Evolutionary conservation across 2,888 invertebrate species (phyloP).

Genomic region (Netelia melanura): DNA sequence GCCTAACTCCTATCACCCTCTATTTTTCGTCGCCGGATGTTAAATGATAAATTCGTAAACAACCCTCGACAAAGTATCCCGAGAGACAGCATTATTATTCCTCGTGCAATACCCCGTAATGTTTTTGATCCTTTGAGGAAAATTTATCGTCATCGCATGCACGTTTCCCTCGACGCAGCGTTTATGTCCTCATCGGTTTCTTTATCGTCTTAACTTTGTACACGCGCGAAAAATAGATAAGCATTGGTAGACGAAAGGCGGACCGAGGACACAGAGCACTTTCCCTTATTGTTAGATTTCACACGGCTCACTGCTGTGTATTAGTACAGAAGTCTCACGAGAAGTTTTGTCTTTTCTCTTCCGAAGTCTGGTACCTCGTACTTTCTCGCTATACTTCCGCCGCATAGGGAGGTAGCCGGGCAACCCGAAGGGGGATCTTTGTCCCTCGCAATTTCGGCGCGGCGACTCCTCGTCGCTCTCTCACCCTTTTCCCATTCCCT

Average conservation of each 20-base stretch:
- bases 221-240: conserved; percentile 24
- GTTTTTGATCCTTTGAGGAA: conserved; percentile 31
- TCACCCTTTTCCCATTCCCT: conserved; percentile 18
- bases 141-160: conserved; percentile 41
- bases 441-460: conserved; percentile 47
- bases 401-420: conserved; percentile 4
- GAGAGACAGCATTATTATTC: conserved; percentile 28
- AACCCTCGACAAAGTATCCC: conserved; percentile 11
- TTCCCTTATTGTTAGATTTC: conserved; percentile 67
- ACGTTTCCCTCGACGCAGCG: conserved; percentile 4
- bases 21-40: neutral
- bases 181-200: neutral
- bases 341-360: conserved; percentile 61
- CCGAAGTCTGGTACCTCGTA: conserved; percentile 42
- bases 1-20: neutral
- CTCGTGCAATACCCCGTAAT: conserved; percentile 18
- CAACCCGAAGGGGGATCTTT: conserved; percentile 29
- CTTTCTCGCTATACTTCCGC: conserved; percentile 36
- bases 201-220: conserved; percentile 51
- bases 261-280: conserved; percentile 49
- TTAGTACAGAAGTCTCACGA: conserved; percentile 57
- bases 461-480: conserved; percentile 23
- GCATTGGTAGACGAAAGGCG: conserved; percentile 64
- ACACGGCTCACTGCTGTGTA: conserved; percentile 51
- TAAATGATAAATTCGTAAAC: conserved; percentile 7